Percentiles rank a stretch among this genome's conserved stretches.
These are phyloP conservation scores for Chymomyza procnemis DNA, from an alignment of 2,888 invertebrate species.

Conservation along the genomic window DNA sequence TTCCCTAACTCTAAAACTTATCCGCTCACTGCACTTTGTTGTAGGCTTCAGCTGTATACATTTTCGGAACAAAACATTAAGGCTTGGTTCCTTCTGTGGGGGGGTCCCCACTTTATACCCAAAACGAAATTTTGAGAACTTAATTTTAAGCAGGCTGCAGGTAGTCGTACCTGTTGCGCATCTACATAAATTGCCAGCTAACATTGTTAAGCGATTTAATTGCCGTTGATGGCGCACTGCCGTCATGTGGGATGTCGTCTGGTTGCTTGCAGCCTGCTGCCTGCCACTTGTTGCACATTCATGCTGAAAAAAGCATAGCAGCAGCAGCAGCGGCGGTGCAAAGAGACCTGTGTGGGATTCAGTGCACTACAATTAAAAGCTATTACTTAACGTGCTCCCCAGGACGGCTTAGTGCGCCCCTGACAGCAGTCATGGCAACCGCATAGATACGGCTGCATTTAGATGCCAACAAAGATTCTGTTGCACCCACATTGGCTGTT, in stretches of 20 bases:
- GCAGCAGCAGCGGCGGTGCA: not conserved
- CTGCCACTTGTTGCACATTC: conserved; percentile 44
- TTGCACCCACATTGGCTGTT: not conserved
- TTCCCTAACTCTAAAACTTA: too few species aligned
- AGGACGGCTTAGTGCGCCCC: conserved; percentile 34
- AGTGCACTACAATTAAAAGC: conserved; percentile 34
- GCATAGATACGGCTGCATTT: not conserved
- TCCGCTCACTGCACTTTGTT: not conserved
- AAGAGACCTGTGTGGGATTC: not conserved
- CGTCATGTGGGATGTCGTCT: not conserved
- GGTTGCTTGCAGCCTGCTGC: not conserved
- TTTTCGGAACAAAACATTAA: too few species aligned
- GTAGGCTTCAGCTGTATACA: not conserved
- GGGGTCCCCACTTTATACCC: not conserved
- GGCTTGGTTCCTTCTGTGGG: too few species aligned
- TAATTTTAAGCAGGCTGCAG: conserved; percentile 1
- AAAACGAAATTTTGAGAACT: conserved; percentile 18
- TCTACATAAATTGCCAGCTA: not conserved
- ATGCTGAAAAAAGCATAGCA: not conserved
- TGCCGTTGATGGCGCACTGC: not conserved
- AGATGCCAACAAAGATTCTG: not conserved
- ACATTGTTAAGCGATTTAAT: conserved; percentile 43
- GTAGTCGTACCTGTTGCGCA: not conserved
- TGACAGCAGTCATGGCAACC: conserved; percentile 8
- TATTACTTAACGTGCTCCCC: conserved; percentile 45